These are phyloP conservation scores for Lagopus muta DNA, from an alignment of 2,113 vertebrate genomes.

Conservation along the genomic window DNA sequence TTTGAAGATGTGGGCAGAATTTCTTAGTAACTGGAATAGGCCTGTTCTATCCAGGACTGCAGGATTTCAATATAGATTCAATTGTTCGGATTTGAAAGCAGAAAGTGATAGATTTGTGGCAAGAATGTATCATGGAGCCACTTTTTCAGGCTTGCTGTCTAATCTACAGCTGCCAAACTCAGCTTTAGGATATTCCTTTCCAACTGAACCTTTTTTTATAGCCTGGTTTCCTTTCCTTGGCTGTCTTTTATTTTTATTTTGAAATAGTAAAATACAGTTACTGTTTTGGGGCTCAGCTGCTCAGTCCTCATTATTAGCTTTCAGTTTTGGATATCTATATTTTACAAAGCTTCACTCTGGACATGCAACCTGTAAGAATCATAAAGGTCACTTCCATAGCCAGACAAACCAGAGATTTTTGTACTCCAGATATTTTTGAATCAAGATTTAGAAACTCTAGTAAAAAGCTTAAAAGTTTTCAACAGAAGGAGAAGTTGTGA, in stretches of 20 bases:
- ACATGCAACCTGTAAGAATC: neutral
- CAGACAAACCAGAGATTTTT: neutral
- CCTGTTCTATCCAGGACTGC: neutral
- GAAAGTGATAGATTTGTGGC: neutral
- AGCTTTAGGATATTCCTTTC: neutral
- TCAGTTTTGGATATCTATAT: neutral
- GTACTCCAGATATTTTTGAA: neutral
- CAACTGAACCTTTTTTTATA: neutral
- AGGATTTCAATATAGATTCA: neutral
- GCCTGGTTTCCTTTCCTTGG: neutral
- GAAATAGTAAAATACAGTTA: neutral
- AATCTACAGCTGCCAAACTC: neutral
- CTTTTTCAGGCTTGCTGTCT: neutral
- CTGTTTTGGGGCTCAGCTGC: neutral
- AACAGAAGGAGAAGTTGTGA: neutral
- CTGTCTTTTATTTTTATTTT: neutral
- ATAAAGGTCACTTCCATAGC: neutral
- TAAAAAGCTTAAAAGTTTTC: neutral
- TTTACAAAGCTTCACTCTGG: neutral
- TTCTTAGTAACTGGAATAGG: neutral
- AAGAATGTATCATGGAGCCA: neutral
- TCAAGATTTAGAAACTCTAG: neutral
- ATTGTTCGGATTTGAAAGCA: neutral
- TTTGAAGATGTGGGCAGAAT: neutral
- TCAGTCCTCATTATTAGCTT: neutral